A percentile compares a stretch with the other conserved stretches of the same genome.
Evolutionary conservation across 2,113 vertebrate species (phyloP).

Genomic region (Gopherus evgoodei): DNA sequence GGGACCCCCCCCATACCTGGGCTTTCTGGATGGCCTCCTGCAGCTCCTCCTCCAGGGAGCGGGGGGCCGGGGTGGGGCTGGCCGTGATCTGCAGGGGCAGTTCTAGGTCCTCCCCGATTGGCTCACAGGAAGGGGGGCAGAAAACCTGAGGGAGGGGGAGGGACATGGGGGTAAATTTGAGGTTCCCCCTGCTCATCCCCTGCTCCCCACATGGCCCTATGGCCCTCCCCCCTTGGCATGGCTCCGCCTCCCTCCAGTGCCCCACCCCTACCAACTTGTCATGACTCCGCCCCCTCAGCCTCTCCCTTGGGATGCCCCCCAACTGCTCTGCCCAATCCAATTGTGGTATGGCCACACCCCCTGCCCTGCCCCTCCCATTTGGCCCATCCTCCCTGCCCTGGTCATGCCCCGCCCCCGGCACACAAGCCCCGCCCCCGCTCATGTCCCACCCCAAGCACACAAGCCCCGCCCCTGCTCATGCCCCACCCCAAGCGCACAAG

Average conservation of each 20-base stretch:
- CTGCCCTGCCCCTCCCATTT: fast-evolving
- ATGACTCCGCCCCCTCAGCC: not conserved
- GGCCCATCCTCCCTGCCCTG: no score
- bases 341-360: fast-evolving
- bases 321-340: not conserved
- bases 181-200: not conserved
- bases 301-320: not conserved
- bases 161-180: not conserved
- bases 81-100: conserved; percentile 88
- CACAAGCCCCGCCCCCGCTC: no score
- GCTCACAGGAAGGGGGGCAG: conserved; percentile 80
- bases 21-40: conserved; percentile 92
- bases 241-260: not conserved
- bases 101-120: conserved; percentile 85
- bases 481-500: no score
- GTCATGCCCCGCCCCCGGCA: not conserved
- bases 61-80: conserved; percentile 77
- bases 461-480: not conserved
- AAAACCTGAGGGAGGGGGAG: conserved; percentile 66
- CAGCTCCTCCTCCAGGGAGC: conserved; percentile 90
- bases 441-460: no score
- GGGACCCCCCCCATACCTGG: conserved; percentile 74
- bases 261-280: not conserved
- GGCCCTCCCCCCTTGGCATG: not conserved
- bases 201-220: not conserved